Evolutionary conservation across 2,113 vertebrate species (phyloP).

Genomic region (Petromus typicus): DNA sequence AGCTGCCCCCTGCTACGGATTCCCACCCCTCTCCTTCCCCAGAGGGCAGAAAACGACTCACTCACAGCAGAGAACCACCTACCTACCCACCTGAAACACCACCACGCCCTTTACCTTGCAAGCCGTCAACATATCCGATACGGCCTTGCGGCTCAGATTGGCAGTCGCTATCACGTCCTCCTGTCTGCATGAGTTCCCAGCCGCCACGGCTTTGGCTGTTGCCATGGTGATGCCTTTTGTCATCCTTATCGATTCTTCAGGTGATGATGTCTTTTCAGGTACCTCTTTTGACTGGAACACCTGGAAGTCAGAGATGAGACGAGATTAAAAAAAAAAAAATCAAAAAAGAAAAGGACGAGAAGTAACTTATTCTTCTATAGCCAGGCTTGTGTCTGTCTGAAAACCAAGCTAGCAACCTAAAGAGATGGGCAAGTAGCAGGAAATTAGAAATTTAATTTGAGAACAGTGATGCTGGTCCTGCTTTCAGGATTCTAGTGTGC

Average conservation of each 20-base stretch:
- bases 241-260: constrained; percentile 98
- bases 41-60: background rate
- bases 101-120: constrained; percentile 89
- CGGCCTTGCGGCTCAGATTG: constrained; percentile 98
- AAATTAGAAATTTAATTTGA: constrained; percentile 71
- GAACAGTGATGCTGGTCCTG: constrained; percentile 38
- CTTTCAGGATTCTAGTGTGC: background rate
- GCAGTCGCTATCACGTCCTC: constrained; percentile 98
- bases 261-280: constrained; percentile 94
- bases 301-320: constrained; percentile 84
- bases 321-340: background rate
- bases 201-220: constrained; percentile 98
- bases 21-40: background rate
- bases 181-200: constrained; percentile 97
- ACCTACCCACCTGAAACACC: background rate
- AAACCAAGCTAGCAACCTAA: background rate
- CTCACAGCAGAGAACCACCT: fast-evolving
- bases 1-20: background rate
- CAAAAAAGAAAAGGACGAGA: background rate
- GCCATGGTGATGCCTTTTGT: constrained; percentile 99
- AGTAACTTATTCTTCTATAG: background rate
- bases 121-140: constrained; percentile 95
- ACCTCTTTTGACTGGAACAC: constrained; percentile 95
- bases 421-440: constrained; percentile 60
- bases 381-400: background rate